Percentiles rank a stretch among this genome's conserved stretches.
Conservation (phyloP, 2,113 vertebrate species). For the Thamnophis sirtalis region DNA sequence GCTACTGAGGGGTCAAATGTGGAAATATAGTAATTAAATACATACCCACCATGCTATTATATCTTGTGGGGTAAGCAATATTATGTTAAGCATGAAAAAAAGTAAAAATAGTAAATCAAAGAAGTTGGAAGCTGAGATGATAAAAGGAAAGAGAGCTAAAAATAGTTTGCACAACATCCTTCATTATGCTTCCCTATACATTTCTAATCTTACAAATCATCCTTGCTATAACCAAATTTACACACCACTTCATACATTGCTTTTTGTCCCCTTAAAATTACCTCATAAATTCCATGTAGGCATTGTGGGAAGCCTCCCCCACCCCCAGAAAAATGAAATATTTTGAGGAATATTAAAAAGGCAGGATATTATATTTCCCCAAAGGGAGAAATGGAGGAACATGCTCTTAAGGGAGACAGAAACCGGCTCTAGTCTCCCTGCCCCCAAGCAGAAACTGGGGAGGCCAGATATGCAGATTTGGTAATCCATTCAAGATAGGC, state of each 20-base stretch:
- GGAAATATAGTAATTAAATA: not conserved
- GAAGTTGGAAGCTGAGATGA: not conserved
- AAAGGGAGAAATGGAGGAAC: no score
- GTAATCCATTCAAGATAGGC: no score
- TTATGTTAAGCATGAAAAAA: not conserved
- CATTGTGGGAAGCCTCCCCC: no score
- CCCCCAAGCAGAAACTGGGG: no score
- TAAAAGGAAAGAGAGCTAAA: not conserved
- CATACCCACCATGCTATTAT: not conserved
- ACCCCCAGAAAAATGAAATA: no score
- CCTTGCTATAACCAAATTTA: not conserved
- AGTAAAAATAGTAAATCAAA: not conserved
- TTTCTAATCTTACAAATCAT: not conserved
- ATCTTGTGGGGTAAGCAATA: not conserved
- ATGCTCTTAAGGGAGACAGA: no score
- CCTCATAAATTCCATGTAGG: not conserved
- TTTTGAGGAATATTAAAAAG: no score
- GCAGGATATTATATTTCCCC: no score
- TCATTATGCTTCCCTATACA: not conserved
- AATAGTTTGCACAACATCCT: not conserved
- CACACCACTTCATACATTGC: not conserved
- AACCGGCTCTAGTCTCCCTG: no score
- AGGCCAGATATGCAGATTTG: no score
- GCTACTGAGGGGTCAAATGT: not conserved
- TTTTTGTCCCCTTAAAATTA: not conserved